Percentiles rank a stretch among this genome's conserved stretches.
Evolutionary conservation across 2,113 vertebrate genomes (phyloP).

Genomic region (Heteronetta atricapilla): DNA sequence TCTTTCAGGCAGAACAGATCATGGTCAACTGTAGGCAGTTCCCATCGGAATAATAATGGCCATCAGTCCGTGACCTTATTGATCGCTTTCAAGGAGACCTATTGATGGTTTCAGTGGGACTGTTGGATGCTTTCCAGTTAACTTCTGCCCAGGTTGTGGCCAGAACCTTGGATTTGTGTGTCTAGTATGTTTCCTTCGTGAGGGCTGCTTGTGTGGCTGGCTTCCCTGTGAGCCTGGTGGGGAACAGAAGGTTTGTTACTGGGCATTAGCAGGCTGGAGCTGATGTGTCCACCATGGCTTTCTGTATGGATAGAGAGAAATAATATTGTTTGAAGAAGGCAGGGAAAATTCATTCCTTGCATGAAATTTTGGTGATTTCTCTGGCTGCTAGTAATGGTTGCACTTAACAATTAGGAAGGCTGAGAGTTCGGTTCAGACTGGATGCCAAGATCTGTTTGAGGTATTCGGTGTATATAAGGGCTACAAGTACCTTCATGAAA

Average conservation of each 20-base stretch:
- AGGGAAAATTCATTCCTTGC: not conserved
- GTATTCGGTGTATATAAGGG: not conserved
- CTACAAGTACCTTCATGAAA: not conserved
- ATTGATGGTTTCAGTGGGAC: not conserved
- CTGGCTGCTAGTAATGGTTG: not conserved
- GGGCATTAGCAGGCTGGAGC: not conserved
- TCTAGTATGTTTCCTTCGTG: not conserved
- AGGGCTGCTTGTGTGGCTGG: not conserved
- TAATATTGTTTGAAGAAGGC: not conserved
- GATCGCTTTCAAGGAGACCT: not conserved
- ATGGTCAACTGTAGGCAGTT: not conserved
- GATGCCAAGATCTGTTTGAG: not conserved
- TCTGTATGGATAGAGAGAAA: not conserved
- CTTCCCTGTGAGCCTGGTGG: not conserved
- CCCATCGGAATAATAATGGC: not conserved
- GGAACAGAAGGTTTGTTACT: not conserved
- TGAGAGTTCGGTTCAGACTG: not conserved
- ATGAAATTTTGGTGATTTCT: not conserved
- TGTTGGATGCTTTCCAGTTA: not conserved
- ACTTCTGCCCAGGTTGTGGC: not conserved
- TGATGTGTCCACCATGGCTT: not conserved
- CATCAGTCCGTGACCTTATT: not conserved
- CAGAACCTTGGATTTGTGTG: not conserved
- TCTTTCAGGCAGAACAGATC: not conserved
- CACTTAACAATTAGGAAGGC: not conserved